Percentiles rank a stretch among this genome's conserved stretches.
phyloP scores from a whole-genome alignment of 2,797 vertebrate genomes.

The Halcyon badia region DNA sequence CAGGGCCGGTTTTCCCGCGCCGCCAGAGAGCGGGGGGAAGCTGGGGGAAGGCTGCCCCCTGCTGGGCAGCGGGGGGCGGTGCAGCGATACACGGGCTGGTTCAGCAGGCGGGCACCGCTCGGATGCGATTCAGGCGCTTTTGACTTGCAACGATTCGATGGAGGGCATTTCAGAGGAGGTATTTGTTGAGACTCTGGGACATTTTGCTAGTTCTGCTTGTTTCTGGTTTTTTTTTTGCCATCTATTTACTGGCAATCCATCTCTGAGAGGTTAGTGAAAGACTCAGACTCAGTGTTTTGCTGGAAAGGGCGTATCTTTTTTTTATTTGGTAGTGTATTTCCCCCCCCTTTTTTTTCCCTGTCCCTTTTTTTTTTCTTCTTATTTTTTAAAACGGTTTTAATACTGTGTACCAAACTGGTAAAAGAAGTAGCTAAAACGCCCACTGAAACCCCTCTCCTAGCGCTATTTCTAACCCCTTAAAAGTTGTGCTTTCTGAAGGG shows the following conservation, averaged over 20 bases:
- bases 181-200: background rate
- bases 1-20: background rate
- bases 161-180: background rate
- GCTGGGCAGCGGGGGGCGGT: constrained; percentile 2
- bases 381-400: background rate
- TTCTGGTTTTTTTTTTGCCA: background rate
- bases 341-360: fast-evolving
- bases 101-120: fast-evolving
- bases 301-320: background rate
- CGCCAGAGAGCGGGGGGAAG: background rate
- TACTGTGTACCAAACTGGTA: background rate
- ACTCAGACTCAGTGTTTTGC: background rate
- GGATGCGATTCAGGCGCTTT: background rate
- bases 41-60: constrained; percentile 75
- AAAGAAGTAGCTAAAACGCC: background rate
- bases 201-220: background rate
- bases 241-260: background rate
- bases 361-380: no score
- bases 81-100: no score
- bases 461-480: background rate
- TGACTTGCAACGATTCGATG: background rate
- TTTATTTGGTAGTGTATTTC: background rate
- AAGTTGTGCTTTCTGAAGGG: background rate
- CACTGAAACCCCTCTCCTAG: background rate
- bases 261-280: background rate